A percentile compares a stretch with the other conserved stretches of the same genome.
These are phyloP conservation scores for Cheilosia vernalis DNA, from an alignment of 2,888 invertebrate species.

Conservation along the genomic window DNA sequence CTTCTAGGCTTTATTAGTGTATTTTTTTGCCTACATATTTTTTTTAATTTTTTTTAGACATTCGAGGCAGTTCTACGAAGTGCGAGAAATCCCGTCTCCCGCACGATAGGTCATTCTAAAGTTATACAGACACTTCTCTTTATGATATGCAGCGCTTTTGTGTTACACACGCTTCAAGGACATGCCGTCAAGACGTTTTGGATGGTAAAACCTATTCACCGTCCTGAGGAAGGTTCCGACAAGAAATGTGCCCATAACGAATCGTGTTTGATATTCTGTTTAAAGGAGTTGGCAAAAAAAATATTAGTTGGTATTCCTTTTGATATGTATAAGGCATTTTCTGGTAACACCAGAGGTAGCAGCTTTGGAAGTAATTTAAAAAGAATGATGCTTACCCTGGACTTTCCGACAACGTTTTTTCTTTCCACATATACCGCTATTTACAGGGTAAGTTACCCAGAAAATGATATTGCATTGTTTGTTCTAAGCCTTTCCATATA, in stretches of 20 bases:
- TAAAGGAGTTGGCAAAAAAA: slow-evolving; percentile 78
- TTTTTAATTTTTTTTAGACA: slow-evolving; percentile 63
- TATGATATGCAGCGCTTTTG: slow-evolving; percentile 79
- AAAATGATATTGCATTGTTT: neutral
- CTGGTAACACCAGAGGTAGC: slow-evolving; percentile 48
- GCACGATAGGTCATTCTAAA: slow-evolving; percentile 73
- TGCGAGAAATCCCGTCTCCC: slow-evolving; percentile 74
- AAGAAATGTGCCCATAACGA: slow-evolving; percentile 67
- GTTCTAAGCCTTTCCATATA: neutral
- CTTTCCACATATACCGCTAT: slow-evolving; percentile 79
- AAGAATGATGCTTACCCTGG: neutral
- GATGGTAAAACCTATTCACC: slow-evolving; percentile 77
- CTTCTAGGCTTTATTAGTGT: neutral
- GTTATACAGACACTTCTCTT: slow-evolving; percentile 78
- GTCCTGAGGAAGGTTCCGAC: slow-evolving; percentile 4
- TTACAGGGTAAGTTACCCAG: slow-evolving; percentile 78
- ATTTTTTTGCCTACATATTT: neutral
- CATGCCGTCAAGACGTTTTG: slow-evolving; percentile 77
- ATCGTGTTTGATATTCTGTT: slow-evolving; percentile 56
- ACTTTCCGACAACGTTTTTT: slow-evolving; percentile 70
- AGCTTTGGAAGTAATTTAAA: neutral
- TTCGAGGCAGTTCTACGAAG: slow-evolving; percentile 77
- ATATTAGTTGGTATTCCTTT: slow-evolving; percentile 77
- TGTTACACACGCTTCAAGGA: slow-evolving; percentile 77
- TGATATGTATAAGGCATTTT: slow-evolving; percentile 77